phyloP scores from a whole-genome alignment of 1,140 invertebrate genomes.

The Zaprionus ghesquierei region DNA sequence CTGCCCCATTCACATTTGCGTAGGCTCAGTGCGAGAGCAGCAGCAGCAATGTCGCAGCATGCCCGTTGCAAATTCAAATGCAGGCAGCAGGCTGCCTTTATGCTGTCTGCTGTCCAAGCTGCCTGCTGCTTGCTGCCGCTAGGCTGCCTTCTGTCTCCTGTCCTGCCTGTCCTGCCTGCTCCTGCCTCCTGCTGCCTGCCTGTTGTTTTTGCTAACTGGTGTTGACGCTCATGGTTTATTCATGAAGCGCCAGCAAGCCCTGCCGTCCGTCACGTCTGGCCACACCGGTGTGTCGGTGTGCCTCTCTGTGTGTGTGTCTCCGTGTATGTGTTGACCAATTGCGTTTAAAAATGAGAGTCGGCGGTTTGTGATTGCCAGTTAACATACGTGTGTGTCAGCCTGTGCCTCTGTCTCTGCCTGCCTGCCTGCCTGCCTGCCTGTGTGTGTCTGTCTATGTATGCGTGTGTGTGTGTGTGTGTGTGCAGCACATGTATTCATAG shows the following conservation, averaged over 20 bases:
- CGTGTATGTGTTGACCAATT: constrained; percentile 47
- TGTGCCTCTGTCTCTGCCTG: background rate
- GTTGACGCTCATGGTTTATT: constrained; percentile 62
- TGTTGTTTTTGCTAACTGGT: constrained; percentile 60
- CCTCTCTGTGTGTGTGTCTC: constrained; percentile 14
- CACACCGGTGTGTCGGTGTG: background rate
- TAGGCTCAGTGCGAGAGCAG: constrained; percentile 5
- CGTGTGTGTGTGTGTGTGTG: background rate
- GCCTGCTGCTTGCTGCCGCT: background rate
- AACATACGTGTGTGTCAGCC: constrained; percentile 22
- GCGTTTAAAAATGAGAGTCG: constrained; percentile 55
- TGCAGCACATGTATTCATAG: constrained; percentile 34
- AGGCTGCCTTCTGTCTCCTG: background rate
- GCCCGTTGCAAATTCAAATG: background rate
- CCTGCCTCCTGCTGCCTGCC: constrained; percentile 11
- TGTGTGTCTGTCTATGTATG: background rate
- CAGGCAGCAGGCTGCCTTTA: constrained; percentile 13
- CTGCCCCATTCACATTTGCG: background rate
- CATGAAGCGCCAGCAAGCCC: constrained; percentile 39
- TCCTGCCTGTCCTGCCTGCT: background rate
- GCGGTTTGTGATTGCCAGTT: constrained; percentile 58
- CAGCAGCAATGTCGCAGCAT: constrained; percentile 4
- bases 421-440: background rate
- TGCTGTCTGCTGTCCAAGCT: background rate
- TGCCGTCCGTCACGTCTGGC: background rate